Base-by-base conservation (phyloP, 2,797 vertebrate genomes). In the Chromobotia macracanthus region DNA sequence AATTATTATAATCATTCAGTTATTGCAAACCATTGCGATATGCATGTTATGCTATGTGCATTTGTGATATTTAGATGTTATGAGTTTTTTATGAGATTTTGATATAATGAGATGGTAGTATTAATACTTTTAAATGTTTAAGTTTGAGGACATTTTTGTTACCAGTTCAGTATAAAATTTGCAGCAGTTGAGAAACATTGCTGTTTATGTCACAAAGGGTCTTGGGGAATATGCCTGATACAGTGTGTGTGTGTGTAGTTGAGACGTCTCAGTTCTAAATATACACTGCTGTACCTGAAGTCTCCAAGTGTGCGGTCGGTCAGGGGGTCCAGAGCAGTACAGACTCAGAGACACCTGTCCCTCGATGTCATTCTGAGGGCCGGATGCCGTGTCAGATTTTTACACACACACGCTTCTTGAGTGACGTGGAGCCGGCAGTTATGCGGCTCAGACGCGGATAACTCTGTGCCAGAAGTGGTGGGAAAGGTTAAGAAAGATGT, bases 341-440 rank as follows among this genome's bases (percentile, higher is more conserved):
- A 72, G 65, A 50, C 71, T 68, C 74, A 25, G 48, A 66, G 63
- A 79, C 86, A 87, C 86, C 86, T 87, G 86, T 82, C 83, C 77
- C 70, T 77, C 60, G 60, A 80, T 85, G 84, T 87, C 86, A 85
- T 63, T 56, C 80, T 21, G 53, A 81, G 78, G 16, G 82, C 80
- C 72, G 60, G 58, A 75, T 74, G 80, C 66, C 82, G 82, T 84
- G 82, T 87, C 86, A 82, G 77, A 75, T 84, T 87, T 77, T 79
- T 64, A 73, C 56, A 74, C 67, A 82, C 19, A 76, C 72, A 72
- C 60, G 35, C 74, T 35, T 70, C 87, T 74, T 73, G 64, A 74
- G 84, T 86, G 87, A 89, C 81, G 60, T 80, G 82, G 84, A 81
- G 82, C 79, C 82, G 61, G 73, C 65, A 80, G 79, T 83, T 82